These are phyloP conservation scores for Epinotia bilunana DNA, from an alignment of 2,888 invertebrate genomes.

Conservation along the genomic window DNA sequence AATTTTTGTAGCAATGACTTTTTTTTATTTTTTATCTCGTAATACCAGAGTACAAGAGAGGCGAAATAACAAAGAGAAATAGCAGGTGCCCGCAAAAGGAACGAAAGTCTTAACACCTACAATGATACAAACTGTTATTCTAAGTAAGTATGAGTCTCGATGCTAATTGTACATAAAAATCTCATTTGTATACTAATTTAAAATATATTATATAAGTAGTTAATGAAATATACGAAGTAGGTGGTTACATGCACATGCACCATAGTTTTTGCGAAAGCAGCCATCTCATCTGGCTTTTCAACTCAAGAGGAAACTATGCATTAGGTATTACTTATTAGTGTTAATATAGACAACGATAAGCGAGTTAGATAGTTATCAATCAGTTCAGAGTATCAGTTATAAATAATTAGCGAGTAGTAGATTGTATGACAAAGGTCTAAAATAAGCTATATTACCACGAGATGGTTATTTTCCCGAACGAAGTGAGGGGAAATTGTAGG, in stretches of 20 bases:
- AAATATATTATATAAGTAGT: too few relatives aligned
- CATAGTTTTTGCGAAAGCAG: not conserved
- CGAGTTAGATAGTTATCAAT: too few relatives aligned
- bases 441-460: too few relatives aligned
- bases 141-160: not conserved
- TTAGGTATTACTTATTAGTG: not conserved
- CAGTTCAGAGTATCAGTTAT: too few relatives aligned
- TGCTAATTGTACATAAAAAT: not conserved
- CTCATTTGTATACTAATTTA: too few relatives aligned
- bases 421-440: too few relatives aligned
- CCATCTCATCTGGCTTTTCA: not conserved
- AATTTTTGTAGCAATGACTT: not conserved
- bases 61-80: not conserved
- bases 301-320: not conserved
- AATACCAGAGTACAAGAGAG: not conserved
- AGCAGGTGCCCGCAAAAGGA: not conserved
- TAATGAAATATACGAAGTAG: too few relatives aligned
- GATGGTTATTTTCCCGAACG: too few relatives aligned
- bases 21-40: not conserved
- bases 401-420: too few relatives aligned
- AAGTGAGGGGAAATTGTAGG: too few relatives aligned
- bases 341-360: not conserved
- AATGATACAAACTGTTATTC: slow-evolving; percentile 7
- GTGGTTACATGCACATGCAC: too few relatives aligned
- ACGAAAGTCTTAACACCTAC: not conserved